These are phyloP conservation scores for Otolemur garnettii DNA, from an alignment of 2,113 vertebrate species.

Conservation along the genomic window DNA sequence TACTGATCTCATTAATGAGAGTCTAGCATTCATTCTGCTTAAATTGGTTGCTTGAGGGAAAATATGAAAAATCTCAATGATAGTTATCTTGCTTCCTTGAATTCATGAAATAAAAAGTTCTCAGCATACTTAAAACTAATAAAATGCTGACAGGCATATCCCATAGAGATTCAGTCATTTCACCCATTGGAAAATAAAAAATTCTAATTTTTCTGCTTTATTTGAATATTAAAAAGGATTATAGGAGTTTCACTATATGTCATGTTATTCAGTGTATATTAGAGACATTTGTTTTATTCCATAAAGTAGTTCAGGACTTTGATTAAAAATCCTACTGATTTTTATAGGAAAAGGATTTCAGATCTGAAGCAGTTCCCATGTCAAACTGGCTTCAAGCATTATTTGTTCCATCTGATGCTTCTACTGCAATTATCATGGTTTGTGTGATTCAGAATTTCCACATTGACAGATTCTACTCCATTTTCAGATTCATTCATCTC, in stretches of 20 bases:
- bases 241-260: neutral
- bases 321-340: neutral
- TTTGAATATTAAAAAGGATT: neutral
- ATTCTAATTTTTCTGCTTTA: neutral
- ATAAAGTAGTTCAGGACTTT: neutral
- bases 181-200: neutral
- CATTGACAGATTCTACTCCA: neutral
- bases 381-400: neutral
- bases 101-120: neutral
- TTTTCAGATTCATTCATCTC: conserved; percentile 15
- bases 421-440: neutral
- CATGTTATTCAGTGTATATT: neutral
- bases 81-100: conserved; percentile 41
- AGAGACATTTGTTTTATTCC: neutral
- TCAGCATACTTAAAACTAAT: conserved; percentile 12
- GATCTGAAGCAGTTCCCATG: neutral
- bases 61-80: conserved; percentile 2
- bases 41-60: conserved; percentile 50
- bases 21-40: conserved; percentile 34
- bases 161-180: neutral
- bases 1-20: neutral
- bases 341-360: conserved; percentile 11
- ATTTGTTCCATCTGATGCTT: neutral
- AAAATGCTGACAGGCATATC: neutral
- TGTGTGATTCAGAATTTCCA: neutral